These are phyloP conservation scores for Tribolium freemani DNA, from an alignment of 2,888 invertebrate species.

Conservation along the genomic window DNA sequence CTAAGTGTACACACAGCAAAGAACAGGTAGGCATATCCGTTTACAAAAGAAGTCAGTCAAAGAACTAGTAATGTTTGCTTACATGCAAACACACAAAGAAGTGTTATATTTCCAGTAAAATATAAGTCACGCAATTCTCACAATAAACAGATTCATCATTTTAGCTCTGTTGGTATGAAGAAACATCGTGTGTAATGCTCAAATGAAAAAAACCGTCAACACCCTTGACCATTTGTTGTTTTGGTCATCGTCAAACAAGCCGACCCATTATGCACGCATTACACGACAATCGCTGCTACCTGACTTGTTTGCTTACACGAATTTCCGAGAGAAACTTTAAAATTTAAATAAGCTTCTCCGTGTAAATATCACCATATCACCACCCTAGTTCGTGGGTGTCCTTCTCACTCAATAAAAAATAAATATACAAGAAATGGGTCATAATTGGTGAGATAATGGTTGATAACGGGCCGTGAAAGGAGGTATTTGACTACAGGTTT, in stretches of 20 bases:
- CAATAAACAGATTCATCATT: background rate
- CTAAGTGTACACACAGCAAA: slow-evolving; percentile 32
- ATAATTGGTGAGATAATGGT: slow-evolving; percentile 44
- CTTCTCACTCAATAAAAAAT: slow-evolving; percentile 38
- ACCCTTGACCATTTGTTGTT: slow-evolving; percentile 32
- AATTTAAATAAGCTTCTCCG: slow-evolving; percentile 34
- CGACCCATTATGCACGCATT: slow-evolving; percentile 53
- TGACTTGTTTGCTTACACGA: slow-evolving; percentile 51
- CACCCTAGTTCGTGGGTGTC: slow-evolving; percentile 36
- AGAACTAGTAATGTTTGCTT: slow-evolving; percentile 45
- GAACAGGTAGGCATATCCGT: slow-evolving; percentile 43
- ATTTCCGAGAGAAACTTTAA: slow-evolving; percentile 40
- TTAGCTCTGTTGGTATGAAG: slow-evolving; percentile 4
- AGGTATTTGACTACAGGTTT: slow-evolving; percentile 28
- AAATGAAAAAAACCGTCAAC: slow-evolving; percentile 27
- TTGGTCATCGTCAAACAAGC: slow-evolving; percentile 39
- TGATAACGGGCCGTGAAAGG: slow-evolving; percentile 36
- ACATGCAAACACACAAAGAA: slow-evolving; percentile 41
- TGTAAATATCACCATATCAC: slow-evolving; percentile 30
- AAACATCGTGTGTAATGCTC: slow-evolving; percentile 18
- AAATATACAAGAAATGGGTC: slow-evolving; percentile 42
- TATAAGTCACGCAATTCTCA: slow-evolving; percentile 41
- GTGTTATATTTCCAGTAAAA: slow-evolving; percentile 43
- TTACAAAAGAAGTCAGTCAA: slow-evolving; percentile 41
- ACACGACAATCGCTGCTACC: slow-evolving; percentile 52